A percentile compares a stretch with the other conserved stretches of the same genome.
Evolutionary conservation across 1,140 invertebrate genomes (phyloP).

Genomic region (Geopemphigus sp.): DNA sequence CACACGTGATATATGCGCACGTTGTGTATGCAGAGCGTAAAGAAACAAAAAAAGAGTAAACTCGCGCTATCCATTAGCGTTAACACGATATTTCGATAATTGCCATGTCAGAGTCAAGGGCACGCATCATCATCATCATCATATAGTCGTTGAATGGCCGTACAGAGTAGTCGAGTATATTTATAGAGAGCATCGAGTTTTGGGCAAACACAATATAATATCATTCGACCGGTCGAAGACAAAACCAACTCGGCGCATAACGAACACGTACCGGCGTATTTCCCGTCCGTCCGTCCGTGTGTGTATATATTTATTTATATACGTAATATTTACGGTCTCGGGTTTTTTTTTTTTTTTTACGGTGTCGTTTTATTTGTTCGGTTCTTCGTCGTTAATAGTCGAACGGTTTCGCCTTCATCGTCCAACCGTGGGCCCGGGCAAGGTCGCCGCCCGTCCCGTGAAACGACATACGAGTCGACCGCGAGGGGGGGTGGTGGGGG

Average conservation of each 20-base stretch:
- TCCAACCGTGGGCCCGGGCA: constrained; percentile 17
- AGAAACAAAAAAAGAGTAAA: constrained; percentile 4
- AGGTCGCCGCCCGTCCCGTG: constrained; percentile 1
- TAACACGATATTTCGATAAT: constrained; percentile 46
- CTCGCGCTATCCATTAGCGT: constrained; percentile 40
- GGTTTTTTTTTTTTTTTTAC: constrained; percentile 12
- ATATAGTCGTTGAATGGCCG: background rate
- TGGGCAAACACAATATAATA: constrained; percentile 24
- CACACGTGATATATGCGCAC: too few relatives aligned
- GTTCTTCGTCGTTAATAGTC: background rate
- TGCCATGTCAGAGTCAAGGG: constrained; percentile 47
- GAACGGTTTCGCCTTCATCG: constrained; percentile 26
- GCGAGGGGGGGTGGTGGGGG: too few relatives aligned
- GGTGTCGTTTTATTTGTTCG: constrained; percentile 31
- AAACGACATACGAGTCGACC: too few relatives aligned
- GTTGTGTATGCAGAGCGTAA: too few relatives aligned
- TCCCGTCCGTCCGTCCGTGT: background rate
- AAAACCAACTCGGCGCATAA: background rate
- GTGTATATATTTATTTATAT: background rate
- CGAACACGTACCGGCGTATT: background rate
- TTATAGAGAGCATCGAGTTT: constrained; percentile 6
- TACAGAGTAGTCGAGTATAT: background rate
- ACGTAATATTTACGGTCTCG: constrained; percentile 6
- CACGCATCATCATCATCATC: constrained; percentile 38
- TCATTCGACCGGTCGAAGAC: constrained; percentile 14